Conservation (phyloP, 1,140 invertebrate genomes). For the Aphis gossypii region DNA sequence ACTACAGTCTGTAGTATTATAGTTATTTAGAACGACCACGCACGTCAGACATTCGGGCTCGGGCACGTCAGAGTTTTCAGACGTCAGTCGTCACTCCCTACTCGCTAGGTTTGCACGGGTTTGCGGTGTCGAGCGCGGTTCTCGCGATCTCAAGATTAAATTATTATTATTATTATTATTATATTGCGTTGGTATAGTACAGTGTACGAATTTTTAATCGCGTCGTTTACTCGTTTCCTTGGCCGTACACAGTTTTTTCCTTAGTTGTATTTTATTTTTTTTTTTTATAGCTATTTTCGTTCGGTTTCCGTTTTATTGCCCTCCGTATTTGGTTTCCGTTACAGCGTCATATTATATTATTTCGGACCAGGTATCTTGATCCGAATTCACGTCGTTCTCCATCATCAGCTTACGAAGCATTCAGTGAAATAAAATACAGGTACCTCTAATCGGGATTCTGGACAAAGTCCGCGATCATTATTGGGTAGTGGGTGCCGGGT, state of each 20-base stretch:
- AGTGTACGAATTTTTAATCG: neutral
- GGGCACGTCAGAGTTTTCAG: no score
- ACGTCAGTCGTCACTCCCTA: neutral
- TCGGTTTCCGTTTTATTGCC: neutral
- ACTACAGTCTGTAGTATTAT: no score
- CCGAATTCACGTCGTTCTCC: neutral
- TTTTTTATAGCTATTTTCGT: neutral
- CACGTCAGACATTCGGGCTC: neutral
- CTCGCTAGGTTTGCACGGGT: no score
- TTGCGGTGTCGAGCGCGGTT: neutral
- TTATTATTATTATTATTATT: neutral
- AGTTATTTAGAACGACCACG: neutral
- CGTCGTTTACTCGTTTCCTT: neutral
- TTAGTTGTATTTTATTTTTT: no score
- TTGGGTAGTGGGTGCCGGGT: no score
- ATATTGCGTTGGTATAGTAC: neutral
- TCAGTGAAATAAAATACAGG: neutral
- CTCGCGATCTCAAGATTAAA: neutral
- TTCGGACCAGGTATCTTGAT: neutral
- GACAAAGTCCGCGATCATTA: neutral
- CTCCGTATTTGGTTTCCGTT: neutral
- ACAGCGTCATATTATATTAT: neutral
- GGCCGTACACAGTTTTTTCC: no score
- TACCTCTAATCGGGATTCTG: neutral
- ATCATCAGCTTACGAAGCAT: neutral